These are phyloP conservation scores for Acipenser oxyrinchus DNA, from an alignment of 2,797 vertebrate genomes.

Conservation along the genomic window DNA sequence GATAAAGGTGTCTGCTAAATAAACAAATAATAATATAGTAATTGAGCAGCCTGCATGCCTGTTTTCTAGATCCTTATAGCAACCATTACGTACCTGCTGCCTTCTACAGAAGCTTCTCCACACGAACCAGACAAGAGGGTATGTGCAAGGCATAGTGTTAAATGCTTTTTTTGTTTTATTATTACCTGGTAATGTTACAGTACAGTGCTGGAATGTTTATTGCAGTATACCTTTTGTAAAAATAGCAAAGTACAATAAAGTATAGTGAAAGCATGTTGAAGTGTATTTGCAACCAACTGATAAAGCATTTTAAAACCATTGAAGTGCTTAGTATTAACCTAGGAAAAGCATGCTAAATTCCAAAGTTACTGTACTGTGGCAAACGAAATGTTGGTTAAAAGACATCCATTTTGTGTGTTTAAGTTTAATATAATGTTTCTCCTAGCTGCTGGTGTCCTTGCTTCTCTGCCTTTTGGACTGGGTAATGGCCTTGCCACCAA, in stretches of 20 bases:
- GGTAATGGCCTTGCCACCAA: slow-evolving; percentile 92
- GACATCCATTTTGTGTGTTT: neutral
- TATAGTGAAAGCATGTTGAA: too few relatives aligned
- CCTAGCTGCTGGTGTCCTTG: slow-evolving; percentile 88
- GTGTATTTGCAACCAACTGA: too few relatives aligned
- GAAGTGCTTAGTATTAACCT: too few relatives aligned
- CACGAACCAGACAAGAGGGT: slow-evolving; percentile 95
- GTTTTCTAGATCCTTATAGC: slow-evolving; percentile 80
- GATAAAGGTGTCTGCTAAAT: too few relatives aligned
- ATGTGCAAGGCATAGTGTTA: slow-evolving; percentile 26
- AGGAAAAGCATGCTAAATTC: neutral
- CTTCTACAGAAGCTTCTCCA: slow-evolving; percentile 82
- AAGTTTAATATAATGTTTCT: slow-evolving; percentile 14
- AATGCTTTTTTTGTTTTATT: slow-evolving; percentile 10
- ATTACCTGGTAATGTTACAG: neutral
- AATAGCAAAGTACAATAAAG: too few relatives aligned
- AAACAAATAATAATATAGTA: too few relatives aligned
- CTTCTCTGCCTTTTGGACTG: slow-evolving; percentile 94
- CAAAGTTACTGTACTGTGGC: neutral
- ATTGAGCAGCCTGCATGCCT: too few relatives aligned
- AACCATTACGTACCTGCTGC: slow-evolving; percentile 87
- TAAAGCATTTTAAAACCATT: too few relatives aligned
- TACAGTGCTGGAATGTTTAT: too few relatives aligned
- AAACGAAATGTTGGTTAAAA: neutral
- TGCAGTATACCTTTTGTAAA: too few relatives aligned